phyloP scores from a whole-genome alignment of 30 jellyfish, hydroid and myxozoan genomes.

The Chrysaora quinquecirrha region DNA sequence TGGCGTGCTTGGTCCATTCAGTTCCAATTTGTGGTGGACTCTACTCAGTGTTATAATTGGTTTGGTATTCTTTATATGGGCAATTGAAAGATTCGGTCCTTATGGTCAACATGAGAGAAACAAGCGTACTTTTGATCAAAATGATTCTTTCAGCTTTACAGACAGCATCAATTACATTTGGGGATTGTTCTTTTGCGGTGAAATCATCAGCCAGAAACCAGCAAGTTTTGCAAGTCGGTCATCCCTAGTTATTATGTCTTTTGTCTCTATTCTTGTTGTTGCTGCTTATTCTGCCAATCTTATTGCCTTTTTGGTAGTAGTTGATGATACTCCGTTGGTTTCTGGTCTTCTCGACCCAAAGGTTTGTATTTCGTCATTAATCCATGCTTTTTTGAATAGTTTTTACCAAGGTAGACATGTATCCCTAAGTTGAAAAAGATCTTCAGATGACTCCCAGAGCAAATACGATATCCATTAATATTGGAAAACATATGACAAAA shows the following conservation, averaged over 20 bases:
- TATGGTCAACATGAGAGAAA: not conserved
- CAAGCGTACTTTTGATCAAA: conserved; percentile 3
- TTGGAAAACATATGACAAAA: too few species aligned
- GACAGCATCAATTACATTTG: conserved; percentile 45
- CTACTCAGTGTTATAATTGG: not conserved
- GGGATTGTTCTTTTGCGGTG: conserved; percentile 43
- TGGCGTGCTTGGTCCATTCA: conserved; percentile 5
- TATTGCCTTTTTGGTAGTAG: conserved; percentile 15
- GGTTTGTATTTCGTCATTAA: conserved; percentile 2
- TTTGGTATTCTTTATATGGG: conserved; percentile 8
- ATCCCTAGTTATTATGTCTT: not conserved
- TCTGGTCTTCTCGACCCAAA: conserved; percentile 13
- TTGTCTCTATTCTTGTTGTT: not conserved
- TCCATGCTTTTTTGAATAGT: too few species aligned
- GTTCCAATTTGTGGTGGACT: conserved; percentile 1
- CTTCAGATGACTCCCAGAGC: too few species aligned
- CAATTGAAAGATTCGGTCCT: conserved; percentile 32
- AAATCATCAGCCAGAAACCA: conserved; percentile 27
- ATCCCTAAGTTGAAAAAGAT: too few species aligned
- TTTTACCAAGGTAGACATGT: too few species aligned
- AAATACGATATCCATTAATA: too few species aligned
- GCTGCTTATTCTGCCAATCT: conserved; percentile 25
- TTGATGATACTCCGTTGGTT: conserved; percentile 19
- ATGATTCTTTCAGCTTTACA: not conserved
- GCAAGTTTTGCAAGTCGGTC: conserved; percentile 5